phyloP scores from a whole-genome alignment of 2,113 vertebrate species.

The Cygnus atratus region DNA sequence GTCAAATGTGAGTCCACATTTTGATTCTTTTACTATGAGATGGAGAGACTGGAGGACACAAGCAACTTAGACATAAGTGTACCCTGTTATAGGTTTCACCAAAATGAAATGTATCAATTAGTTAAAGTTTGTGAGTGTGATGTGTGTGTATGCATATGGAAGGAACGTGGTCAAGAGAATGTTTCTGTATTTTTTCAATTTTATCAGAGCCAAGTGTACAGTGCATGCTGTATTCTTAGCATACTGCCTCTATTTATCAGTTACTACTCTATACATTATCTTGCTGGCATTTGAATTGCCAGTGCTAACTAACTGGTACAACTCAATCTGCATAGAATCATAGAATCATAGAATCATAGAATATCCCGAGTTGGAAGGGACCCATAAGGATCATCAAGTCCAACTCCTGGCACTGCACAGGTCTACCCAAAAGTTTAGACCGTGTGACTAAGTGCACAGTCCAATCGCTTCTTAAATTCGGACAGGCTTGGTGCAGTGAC shows the following conservation, averaged over 20 bases:
- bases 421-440: too few relatives aligned
- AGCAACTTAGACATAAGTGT: neutral
- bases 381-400: too few relatives aligned
- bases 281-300: neutral
- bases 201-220: neutral
- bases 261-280: neutral
- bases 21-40: neutral
- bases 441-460: too few relatives aligned
- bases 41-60: neutral
- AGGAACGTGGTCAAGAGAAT: neutral
- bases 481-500: too few relatives aligned
- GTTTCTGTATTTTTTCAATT: neutral
- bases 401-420: too few relatives aligned
- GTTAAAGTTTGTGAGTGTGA: accelerated
- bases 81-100: neutral
- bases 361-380: too few relatives aligned
- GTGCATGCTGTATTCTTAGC: neutral
- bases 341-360: too few relatives aligned
- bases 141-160: neutral
- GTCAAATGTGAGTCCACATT: neutral
- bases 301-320: neutral
- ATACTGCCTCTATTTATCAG: neutral
- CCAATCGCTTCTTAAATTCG: too few relatives aligned
- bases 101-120: neutral
- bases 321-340: neutral